Conservation (phyloP, 2,113 vertebrate genomes). For the Climacteris rufus region DNA sequence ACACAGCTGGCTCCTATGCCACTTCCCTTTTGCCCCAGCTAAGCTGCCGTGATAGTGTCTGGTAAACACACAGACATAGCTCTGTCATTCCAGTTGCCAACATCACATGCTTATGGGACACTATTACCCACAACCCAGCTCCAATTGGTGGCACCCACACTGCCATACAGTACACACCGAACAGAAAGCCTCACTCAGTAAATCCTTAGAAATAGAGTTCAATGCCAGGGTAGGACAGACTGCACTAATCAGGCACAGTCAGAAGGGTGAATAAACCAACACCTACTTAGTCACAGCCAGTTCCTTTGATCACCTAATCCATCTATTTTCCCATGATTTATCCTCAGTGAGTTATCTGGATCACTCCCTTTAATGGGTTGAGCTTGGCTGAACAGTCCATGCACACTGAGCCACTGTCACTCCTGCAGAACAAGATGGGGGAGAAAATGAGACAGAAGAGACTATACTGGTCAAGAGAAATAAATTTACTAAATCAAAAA, state of each 20-base stretch:
- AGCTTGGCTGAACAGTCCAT: background rate
- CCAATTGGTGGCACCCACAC: background rate
- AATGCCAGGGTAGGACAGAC: background rate
- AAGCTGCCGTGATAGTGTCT: background rate
- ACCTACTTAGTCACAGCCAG: background rate
- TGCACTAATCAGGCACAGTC: background rate
- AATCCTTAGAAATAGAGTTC: background rate
- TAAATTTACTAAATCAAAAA: background rate
- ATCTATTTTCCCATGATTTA: background rate
- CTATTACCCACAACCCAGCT: background rate
- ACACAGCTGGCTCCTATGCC: background rate
- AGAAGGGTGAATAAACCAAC: background rate
- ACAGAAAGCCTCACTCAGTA: background rate
- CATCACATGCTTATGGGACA: background rate
- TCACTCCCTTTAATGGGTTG: too few species aligned
- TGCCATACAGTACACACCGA: background rate
- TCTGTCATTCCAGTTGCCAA: background rate
- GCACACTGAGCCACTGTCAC: rapidly evolving
- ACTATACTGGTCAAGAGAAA: background rate
- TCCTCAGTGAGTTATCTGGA: background rate
- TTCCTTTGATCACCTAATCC: background rate
- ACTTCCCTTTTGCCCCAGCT: background rate
- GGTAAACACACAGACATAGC: background rate
- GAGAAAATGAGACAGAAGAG: background rate
- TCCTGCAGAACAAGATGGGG: background rate